Percentiles rank a stretch among this genome's conserved stretches.
Conservation (phyloP, 2,797 vertebrate species). For the Dipus sagitta region DNA sequence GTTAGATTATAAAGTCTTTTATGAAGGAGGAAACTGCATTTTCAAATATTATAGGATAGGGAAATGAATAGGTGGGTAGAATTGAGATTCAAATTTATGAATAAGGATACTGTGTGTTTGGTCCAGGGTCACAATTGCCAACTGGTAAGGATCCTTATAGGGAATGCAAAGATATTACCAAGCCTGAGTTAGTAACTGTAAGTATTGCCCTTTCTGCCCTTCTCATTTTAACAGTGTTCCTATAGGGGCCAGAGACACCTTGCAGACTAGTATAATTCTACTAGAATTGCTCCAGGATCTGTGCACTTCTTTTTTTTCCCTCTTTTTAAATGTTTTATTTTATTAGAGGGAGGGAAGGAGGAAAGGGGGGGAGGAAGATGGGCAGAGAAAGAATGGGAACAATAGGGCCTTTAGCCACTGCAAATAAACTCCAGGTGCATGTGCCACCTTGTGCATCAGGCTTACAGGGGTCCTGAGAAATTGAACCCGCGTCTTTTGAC, state of each 20-base stretch:
- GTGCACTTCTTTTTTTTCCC: neutral
- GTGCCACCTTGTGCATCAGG: no score
- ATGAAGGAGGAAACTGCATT: slow-evolving; percentile 70
- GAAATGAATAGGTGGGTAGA: slow-evolving; percentile 79
- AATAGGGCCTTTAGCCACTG: no score
- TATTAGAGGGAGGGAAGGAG: no score
- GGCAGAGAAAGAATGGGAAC: no score
- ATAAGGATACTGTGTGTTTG: slow-evolving; percentile 79
- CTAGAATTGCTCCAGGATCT: neutral
- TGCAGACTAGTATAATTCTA: neutral
- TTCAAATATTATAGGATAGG: slow-evolving; percentile 70
- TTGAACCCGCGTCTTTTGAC: no score
- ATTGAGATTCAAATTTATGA: slow-evolving; percentile 78
- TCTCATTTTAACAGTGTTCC: neutral
- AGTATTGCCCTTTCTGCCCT: neutral
- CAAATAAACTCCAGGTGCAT: no score
- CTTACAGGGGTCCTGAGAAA: no score
- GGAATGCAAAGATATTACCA: neutral
- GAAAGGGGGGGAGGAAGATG: no score
- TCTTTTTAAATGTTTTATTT: no score
- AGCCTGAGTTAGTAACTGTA: neutral
- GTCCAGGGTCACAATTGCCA: neutral
- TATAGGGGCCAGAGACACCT: neutral
- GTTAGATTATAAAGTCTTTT: slow-evolving; percentile 66
- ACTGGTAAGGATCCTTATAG: neutral